Evolutionary conservation across 1,140 invertebrate species (phyloP).

Genomic region (Lepidostoma basale): DNA sequence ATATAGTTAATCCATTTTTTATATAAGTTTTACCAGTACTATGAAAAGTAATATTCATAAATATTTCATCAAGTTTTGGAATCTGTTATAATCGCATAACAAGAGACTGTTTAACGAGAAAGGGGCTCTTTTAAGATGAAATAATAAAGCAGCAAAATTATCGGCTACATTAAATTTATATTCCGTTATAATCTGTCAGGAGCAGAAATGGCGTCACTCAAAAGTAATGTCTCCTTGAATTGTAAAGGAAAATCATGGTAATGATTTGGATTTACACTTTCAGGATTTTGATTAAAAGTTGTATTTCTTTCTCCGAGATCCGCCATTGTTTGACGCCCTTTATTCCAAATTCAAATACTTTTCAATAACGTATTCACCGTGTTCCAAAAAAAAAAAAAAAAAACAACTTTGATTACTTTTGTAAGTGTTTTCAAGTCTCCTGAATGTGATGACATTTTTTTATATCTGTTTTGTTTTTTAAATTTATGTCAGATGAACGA

Average conservation of each 20-base stretch:
- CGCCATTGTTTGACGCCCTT: conserved; percentile 20
- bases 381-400: conserved; percentile 3
- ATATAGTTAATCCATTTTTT: too few species aligned
- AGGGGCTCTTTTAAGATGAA: too few species aligned
- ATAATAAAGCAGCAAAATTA: too few species aligned
- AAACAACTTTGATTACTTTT: conserved; percentile 12
- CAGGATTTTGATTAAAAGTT: conserved; percentile 36
- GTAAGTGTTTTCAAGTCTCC: background rate
- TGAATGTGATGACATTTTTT: background rate
- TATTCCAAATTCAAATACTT: conserved; percentile 14
- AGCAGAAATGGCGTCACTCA: background rate
- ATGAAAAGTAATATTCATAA: too few species aligned
- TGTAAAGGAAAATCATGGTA: conserved; percentile 17
- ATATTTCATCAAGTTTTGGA: too few species aligned
- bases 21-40: too few species aligned
- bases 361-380: conserved; percentile 28
- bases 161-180: too few species aligned
- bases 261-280: conserved; percentile 38
- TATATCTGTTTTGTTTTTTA: background rate
- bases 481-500: too few species aligned
- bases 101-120: too few species aligned
- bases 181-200: too few species aligned
- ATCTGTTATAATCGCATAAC: too few species aligned
- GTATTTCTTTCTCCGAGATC: conserved; percentile 13
- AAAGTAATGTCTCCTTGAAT: background rate